These are phyloP conservation scores for Drosophila multiciliata DNA, from an alignment of 2,888 invertebrate genomes.

Conservation along the genomic window DNA sequence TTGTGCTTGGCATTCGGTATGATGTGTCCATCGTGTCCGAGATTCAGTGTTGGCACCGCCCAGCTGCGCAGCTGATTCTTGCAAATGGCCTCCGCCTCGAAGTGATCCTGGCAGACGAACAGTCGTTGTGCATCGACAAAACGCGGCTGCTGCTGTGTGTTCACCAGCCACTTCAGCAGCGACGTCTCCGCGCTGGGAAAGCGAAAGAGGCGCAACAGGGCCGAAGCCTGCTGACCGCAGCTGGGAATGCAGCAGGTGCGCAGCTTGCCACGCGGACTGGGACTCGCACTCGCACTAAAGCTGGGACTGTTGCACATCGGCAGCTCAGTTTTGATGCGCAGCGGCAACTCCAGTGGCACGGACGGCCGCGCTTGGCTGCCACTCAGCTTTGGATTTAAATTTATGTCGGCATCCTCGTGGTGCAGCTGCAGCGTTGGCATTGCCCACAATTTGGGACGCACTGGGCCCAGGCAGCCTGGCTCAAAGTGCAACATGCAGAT, in stretches of 20 bases:
- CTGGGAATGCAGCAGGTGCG: slow-evolving; percentile 61
- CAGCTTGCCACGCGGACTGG: slow-evolving; percentile 57
- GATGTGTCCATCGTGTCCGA: slow-evolving; percentile 68
- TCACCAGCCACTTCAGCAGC: slow-evolving; percentile 73
- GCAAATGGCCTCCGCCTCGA: slow-evolving; percentile 66
- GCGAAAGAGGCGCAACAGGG: slow-evolving; percentile 51
- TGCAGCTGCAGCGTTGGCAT: slow-evolving; percentile 64
- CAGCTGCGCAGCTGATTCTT: slow-evolving; percentile 67
- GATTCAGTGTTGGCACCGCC: slow-evolving; percentile 74
- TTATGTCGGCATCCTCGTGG: slow-evolving; percentile 51
- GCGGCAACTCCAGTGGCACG: slow-evolving; percentile 34
- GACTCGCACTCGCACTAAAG: slow-evolving; percentile 53
- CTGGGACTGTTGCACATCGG: slow-evolving; percentile 45
- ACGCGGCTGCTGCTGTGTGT: slow-evolving; percentile 66
- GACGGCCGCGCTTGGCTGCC: neutral
- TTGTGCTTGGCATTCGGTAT: slow-evolving; percentile 70
- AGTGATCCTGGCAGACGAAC: slow-evolving; percentile 72
- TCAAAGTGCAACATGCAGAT: slow-evolving; percentile 78
- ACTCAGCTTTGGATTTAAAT: slow-evolving; percentile 35
- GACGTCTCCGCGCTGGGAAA: slow-evolving; percentile 63
- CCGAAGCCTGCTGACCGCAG: slow-evolving; percentile 44
- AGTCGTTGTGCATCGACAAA: slow-evolving; percentile 46
- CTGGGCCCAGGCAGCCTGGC: slow-evolving; percentile 36
- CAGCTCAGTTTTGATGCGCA: slow-evolving; percentile 42
- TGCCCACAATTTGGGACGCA: slow-evolving; percentile 50